Base-by-base conservation (phyloP, 1,140 invertebrate genomes). In the Anastatus disparis region DNA sequence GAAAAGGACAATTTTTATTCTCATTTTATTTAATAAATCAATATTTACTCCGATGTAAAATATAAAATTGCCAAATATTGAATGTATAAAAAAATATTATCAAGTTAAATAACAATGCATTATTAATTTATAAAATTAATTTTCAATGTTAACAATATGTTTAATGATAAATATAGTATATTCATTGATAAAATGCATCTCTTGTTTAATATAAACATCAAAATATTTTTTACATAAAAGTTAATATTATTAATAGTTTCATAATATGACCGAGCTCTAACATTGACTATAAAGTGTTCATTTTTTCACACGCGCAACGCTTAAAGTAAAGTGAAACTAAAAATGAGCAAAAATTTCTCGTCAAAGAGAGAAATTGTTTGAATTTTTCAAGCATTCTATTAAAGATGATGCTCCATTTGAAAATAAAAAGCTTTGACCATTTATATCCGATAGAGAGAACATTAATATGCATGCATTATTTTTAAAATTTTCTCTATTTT, bases 1-100 rank as follows among this genome's bases (percentile, higher is more conserved):
- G 17, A n/a, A 65, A 15, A 0, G 10, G 15, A 29, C 13, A 8
- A 44, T 44, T 48, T 62, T 62, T 22, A 26, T 50, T n/a, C 8
- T 46, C n/a, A 29, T 42, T 22, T 66, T 66, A 66, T 56, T n/a
- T 26, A 40, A 61, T n/a, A 29, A 15, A 27, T 42, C 24, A 15
- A 17, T 13, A 29, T n/a, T 55, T 1, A 6, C 24, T 24, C 15
- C n/a, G 2, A n/a, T n/a, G n/a, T n/a, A n/a, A n/a, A n/a, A n/a
- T 24, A 7, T 13, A 22, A 12, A 55, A 55, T 55, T 44, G 6
- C 15, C n/a, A 29, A 10, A 1, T 40, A 44, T 46, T 44, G n/a
- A 61, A 26, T n/a, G n/a, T 8, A 26, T 7, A 17, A 55, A 55
- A 29, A n/a, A n/a, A n/a, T n/a, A n/a, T n/a, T n/a, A n/a, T n/a